Percentiles rank a stretch among this genome's conserved stretches.
Evolutionary conservation across 2,113 vertebrate species (phyloP).

Genomic region (Myxocyprinus asiaticus): DNA sequence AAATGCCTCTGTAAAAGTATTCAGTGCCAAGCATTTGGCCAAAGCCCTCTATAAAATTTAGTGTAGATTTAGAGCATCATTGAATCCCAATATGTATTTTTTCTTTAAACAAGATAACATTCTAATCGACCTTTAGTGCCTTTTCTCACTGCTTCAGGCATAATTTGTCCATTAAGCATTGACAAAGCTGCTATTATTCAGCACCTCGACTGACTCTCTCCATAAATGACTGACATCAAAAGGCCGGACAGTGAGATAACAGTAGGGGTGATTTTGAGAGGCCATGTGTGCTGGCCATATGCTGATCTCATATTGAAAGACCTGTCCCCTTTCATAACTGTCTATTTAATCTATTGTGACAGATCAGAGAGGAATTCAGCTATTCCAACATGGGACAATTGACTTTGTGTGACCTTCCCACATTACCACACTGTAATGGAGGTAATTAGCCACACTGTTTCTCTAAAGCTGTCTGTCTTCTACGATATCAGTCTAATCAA

Average conservation of each 20-base stretch:
- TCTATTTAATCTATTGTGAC: constrained; percentile 66
- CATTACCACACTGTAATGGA: constrained; percentile 63
- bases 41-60: too few relatives aligned
- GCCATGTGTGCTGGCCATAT: constrained; percentile 49
- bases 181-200: constrained; percentile 27
- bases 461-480: constrained; percentile 66
- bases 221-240: constrained; percentile 77
- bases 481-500: constrained; percentile 51
- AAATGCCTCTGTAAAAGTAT: too few relatives aligned
- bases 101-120: too few relatives aligned
- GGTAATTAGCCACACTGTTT: constrained; percentile 58
- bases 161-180: not conserved
- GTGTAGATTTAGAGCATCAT: too few relatives aligned
- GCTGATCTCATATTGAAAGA: constrained; percentile 72
- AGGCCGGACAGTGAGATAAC: constrained; percentile 50
- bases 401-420: constrained; percentile 65
- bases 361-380: constrained; percentile 73
- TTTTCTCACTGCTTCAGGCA: not conserved
- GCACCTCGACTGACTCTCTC: constrained; percentile 42
- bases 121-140: not conserved
- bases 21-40: too few relatives aligned
- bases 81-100: too few relatives aligned
- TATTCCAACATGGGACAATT: constrained; percentile 70
- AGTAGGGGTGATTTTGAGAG: constrained; percentile 7
- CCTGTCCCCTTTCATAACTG: constrained; percentile 71